Conservation (phyloP, 2,797 vertebrate genomes). For the Lagorchestes hirsutus region DNA sequence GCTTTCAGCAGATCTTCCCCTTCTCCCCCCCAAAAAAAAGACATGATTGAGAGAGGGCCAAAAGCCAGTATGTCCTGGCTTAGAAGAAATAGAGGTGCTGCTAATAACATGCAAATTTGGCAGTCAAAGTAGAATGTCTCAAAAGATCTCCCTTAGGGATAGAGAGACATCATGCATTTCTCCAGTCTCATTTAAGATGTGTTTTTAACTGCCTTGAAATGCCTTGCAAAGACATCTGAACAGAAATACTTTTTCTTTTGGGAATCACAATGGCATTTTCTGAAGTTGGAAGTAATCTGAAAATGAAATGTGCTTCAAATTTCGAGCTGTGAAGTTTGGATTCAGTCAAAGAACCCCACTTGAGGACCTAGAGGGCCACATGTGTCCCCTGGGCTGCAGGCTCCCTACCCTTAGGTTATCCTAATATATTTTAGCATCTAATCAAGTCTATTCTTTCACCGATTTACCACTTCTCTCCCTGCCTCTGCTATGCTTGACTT, state of each 20-base stretch:
- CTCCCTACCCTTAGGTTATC: background rate
- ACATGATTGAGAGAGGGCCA: background rate
- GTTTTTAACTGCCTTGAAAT: background rate
- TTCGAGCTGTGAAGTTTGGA: no score
- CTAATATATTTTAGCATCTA: background rate
- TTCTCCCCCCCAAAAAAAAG: background rate
- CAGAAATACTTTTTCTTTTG: background rate
- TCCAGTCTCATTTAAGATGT: background rate
- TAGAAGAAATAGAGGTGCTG: background rate
- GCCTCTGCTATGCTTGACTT: background rate
- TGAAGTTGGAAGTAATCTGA: background rate
- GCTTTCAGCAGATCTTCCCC: background rate
- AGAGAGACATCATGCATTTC: background rate
- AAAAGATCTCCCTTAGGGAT: background rate
- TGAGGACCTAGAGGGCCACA: no score
- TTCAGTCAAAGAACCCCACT: no score
- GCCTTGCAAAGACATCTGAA: slow-evolving; percentile 2
- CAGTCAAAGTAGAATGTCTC: background rate
- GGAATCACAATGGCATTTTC: slow-evolving; percentile 7
- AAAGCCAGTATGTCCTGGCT: background rate
- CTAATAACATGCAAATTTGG: background rate
- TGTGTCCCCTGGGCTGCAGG: no score
- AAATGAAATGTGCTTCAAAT: slow-evolving; percentile 7
- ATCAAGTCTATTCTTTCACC: background rate
- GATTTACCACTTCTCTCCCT: background rate